Evolutionary conservation across 2,797 vertebrate species (phyloP), one percentile per base, ranked within the genome.

Genomic region (Sebastolobus alascanus): DNA sequence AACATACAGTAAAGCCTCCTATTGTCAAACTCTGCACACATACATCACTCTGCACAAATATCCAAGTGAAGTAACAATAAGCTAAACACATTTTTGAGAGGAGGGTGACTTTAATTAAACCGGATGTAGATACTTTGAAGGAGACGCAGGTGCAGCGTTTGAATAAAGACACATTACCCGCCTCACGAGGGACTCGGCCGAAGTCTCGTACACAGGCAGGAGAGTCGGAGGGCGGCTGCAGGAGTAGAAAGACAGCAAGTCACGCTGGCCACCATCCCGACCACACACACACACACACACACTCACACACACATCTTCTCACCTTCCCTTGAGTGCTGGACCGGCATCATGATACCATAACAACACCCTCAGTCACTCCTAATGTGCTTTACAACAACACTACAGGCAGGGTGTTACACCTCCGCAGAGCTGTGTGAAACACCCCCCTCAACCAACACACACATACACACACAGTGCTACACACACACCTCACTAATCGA

Each of bases 341-440:
- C 87, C 27, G 5, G 85, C 88, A 86, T 89, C 91, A 92, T 92
- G 90, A 93, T 93, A 91, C 88, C 85, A 87, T 92, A 91, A 93
- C 90, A 90, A 91, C 92, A 92, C 91, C 86, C 91, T 90, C 89
- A 91, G 90, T 87, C 83, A 75, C 88, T 85, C 85, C 84, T 94
- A 93, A 94, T 92, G 93, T 92, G 90, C 90, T 93, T 91, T 90
- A 93, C 90, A 90, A 87, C 92, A 90, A 92, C 93, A 94, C 89
- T 84, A 91, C 91, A 92, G 88, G 90, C 92, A 81, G 90, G 91
- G 92, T 93, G 92, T 91, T 87, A 90, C 90, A 93, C 93, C 91
- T 93, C 88, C 29, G 63, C 89, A 87, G 84, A 86, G 86, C 88
- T 79, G 90, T 92, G 93, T 81, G 83, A 93, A 92, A 86, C 90